phyloP scores from a whole-genome alignment of 2,113 vertebrate genomes.

The Callaeas wilsoni region DNA sequence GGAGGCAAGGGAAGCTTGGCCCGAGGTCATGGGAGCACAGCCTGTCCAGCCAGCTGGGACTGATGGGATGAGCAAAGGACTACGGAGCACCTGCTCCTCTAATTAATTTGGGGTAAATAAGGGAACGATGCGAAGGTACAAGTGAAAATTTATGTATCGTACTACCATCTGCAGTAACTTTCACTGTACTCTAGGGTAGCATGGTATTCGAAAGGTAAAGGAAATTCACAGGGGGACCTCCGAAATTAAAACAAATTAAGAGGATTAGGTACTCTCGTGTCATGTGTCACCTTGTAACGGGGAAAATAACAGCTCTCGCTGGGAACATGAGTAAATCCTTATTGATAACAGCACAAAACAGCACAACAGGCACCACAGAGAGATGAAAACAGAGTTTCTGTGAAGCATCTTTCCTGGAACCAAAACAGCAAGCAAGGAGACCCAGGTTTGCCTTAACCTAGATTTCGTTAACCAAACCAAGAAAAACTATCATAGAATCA shows the following conservation, averaged over 20 bases:
- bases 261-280: background rate
- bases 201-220: background rate
- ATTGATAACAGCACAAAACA: background rate
- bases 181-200: background rate
- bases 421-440: background rate
- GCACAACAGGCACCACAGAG: background rate
- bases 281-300: background rate
- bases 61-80: background rate
- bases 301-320: background rate
- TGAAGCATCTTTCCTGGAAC: background rate
- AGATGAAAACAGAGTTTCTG: background rate
- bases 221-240: background rate
- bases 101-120: background rate
- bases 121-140: accelerated
- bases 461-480: background rate
- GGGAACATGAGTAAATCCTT: background rate
- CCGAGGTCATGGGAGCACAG: background rate
- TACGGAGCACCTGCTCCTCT: background rate
- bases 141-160: background rate
- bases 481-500: background rate
- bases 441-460: background rate
- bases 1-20: background rate
- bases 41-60: background rate
- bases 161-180: background rate
- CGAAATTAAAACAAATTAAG: background rate